Evolutionary conservation across 2,888 invertebrate genomes (phyloP), one percentile per base, ranked within the genome.

Genomic region (Odontothrips loti): DNA sequence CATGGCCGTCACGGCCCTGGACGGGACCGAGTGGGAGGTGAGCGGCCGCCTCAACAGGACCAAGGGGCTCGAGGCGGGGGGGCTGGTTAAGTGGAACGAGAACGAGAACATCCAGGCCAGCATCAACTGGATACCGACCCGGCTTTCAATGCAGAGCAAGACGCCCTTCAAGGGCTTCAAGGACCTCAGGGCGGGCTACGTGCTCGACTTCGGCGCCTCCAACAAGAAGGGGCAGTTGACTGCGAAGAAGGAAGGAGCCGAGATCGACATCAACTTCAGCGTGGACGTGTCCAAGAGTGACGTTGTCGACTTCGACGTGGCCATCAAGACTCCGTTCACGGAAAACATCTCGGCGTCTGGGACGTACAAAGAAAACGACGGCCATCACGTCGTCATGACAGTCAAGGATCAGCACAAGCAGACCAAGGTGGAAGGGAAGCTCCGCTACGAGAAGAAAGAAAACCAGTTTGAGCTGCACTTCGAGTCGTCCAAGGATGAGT

Each of bases 21-120:
- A 79, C 15, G 79, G 79, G 23, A 27, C 79, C 88, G 86, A 86
- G 85, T 85, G 83, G 83, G 84, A 81, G 84, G 82, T 84, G 27
- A 75, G 68, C 12, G 68, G 68, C 27, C n/a, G 12, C 1, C 12
- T 75, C 8, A 27, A 75, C 23, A 23, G 68, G 12, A 75, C 68
- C 68, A 75, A 75, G 68, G 68, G 68, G 10, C 12, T 75, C 27
- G 68, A 23, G 68, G 9, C 68, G 1, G 23, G 8, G 12, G 68
- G 23, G 68, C 23, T 75, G 27, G 23, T 75, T 11, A n/a, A 75
- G 12, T 75, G 68, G 68, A 75, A 75, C 68, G 68, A 27, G 23
- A n/a, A 75, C 27, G 68, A 75, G 10, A 75, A 27, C 23, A 27
- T 75, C 11, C 9, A 75, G 12, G 10, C 23, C 0, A 27, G 23